phyloP scores from a whole-genome alignment of 2,113 vertebrate genomes.

The Myxocyprinus asiaticus region DNA sequence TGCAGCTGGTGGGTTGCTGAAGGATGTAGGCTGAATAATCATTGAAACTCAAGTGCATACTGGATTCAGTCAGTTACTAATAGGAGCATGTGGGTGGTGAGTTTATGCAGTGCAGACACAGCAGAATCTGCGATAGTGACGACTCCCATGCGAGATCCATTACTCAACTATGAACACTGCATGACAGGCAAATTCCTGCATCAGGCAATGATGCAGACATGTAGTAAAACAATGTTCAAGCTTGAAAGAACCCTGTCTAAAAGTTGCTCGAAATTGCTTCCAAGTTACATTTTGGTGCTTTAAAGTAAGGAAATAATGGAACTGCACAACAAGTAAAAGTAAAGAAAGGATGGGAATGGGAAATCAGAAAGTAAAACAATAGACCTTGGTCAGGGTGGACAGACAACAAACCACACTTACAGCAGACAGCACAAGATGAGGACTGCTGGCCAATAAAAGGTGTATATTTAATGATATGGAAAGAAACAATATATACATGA shows the following conservation, averaged over 20 bases:
- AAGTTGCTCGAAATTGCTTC: too few species aligned
- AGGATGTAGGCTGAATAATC: slow-evolving; percentile 9
- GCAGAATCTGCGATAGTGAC: slow-evolving; percentile 8
- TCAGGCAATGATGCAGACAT: neutral
- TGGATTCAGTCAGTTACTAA: slow-evolving; percentile 15
- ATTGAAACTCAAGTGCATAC: slow-evolving; percentile 10
- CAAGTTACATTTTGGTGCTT: too few species aligned
- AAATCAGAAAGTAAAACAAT: too few species aligned
- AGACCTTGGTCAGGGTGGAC: too few species aligned
- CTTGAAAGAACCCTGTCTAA: neutral
- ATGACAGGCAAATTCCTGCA: slow-evolving; percentile 5
- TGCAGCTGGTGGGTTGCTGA: neutral
- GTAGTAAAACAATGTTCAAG: neutral
- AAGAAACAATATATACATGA: too few species aligned
- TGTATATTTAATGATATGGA: too few species aligned
- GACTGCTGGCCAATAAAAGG: too few species aligned
- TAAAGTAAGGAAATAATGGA: too few species aligned
- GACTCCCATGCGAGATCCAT: slow-evolving; percentile 20
- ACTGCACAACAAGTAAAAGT: too few species aligned
- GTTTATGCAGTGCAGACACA: slow-evolving; percentile 12
- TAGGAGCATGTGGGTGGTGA: slow-evolving; percentile 17
- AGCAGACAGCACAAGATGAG: too few species aligned
- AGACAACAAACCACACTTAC: too few species aligned
- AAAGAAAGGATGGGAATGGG: too few species aligned
- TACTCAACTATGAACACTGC: slow-evolving; percentile 5